phyloP scores from a whole-genome alignment of 2,888 invertebrate genomes.

The Eurois occulta region DNA sequence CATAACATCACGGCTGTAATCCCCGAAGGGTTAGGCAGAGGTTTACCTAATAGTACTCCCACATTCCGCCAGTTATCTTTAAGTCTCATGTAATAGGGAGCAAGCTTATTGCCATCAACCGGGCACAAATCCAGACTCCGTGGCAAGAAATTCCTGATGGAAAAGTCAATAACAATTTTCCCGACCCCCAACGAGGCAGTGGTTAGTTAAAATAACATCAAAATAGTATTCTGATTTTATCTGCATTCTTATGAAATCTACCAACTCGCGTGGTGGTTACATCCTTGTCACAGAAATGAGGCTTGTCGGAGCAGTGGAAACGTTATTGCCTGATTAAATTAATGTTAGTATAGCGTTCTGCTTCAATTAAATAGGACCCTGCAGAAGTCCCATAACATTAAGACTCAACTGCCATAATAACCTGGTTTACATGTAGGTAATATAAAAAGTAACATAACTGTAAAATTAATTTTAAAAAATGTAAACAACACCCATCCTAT shows the following conservation, averaged over 20 bases:
- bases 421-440: not conserved
- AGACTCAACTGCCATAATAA: not conserved
- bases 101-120: no score
- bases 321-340: not conserved
- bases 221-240: not conserved
- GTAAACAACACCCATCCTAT: slow-evolving; percentile 6
- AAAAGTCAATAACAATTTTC: no score
- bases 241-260: not conserved
- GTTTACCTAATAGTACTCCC: no score
- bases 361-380: not conserved
- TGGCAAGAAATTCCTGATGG: no score
- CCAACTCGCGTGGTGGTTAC: not conserved
- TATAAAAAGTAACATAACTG: not conserved
- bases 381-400: not conserved
- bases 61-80: no score
- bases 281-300: not conserved
- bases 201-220: not conserved
- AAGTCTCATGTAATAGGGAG: no score
- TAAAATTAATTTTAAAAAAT: slow-evolving; percentile 32
- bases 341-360: not conserved
- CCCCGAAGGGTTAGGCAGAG: no score
- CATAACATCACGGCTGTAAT: no score
- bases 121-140: no score
- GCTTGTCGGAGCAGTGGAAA: not conserved
- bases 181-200: no score